Percentiles rank a stretch among this genome's conserved stretches.
Conservation (phyloP, 2,888 invertebrate species). For the Noctua fimbriata region DNA sequence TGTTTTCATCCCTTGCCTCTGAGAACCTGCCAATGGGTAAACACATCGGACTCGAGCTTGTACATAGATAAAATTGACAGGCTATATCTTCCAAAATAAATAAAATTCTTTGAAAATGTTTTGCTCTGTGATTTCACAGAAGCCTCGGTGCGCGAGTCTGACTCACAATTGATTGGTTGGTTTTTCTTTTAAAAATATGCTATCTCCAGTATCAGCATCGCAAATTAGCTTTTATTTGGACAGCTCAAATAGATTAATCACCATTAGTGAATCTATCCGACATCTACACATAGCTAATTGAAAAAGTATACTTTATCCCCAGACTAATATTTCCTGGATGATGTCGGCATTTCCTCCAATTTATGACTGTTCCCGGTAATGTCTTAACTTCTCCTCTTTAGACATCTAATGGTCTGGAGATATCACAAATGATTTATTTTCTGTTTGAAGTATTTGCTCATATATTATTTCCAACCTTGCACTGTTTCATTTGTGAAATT, state of each 20-base stretch:
- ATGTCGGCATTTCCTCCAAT: not conserved
- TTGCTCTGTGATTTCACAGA: not conserved
- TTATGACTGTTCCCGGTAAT: slow-evolving; percentile 29
- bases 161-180: not conserved
- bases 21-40: not conserved
- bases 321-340: slow-evolving; percentile 39
- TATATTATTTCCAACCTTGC: not conserved
- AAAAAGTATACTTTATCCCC: slow-evolving; percentile 8
- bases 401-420: slow-evolving; percentile 8
- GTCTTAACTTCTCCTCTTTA: slow-evolving; percentile 15
- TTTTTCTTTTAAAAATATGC: not conserved
- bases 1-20: not conserved
- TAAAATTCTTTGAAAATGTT: not conserved
- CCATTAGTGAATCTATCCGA: not conserved
- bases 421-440: slow-evolving; percentile 29
- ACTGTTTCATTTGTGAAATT: not conserved
- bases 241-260: not conserved
- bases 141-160: not conserved
- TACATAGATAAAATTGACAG: not conserved
- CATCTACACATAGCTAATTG: not conserved
- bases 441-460: slow-evolving; percentile 1
- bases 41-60: not conserved
- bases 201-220: not conserved
- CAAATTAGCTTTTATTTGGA: not conserved
- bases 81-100: not conserved